Percentiles rank a stretch among this genome's conserved stretches.
These are phyloP conservation scores for Scomber colias DNA, from an alignment of 2,113 vertebrate species.

Conservation along the genomic window DNA sequence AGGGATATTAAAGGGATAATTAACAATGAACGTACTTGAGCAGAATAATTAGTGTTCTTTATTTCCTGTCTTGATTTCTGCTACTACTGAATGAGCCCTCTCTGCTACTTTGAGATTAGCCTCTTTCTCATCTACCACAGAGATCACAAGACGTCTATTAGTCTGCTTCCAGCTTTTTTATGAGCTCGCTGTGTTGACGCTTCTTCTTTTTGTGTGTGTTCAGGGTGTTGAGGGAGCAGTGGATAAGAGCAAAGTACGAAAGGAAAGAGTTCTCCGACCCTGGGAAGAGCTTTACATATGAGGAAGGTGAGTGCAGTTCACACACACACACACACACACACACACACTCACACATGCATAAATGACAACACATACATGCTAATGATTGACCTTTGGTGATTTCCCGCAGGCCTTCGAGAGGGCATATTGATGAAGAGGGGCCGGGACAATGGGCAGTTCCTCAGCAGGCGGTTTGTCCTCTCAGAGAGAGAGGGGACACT, in stretches of 20 bases:
- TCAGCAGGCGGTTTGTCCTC: slow-evolving; percentile 90
- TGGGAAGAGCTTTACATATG: slow-evolving; percentile 78
- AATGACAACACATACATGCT: not conserved
- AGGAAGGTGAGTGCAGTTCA: slow-evolving; percentile 82
- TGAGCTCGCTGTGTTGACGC: not conserved
- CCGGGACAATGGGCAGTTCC: slow-evolving; percentile 91
- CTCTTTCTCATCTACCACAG: not conserved
- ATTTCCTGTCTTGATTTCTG: not conserved
- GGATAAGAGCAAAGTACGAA: slow-evolving; percentile 93
- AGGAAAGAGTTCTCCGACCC: slow-evolving; percentile 87
- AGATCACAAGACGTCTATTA: not conserved
- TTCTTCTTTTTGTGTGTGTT: slow-evolving; percentile 34
- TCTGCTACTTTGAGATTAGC: not conserved
- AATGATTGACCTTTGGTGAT: slow-evolving; percentile 14
- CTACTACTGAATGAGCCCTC: not conserved
- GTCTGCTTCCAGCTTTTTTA: not conserved
- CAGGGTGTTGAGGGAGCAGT: slow-evolving; percentile 92
- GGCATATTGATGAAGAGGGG: slow-evolving; percentile 91
- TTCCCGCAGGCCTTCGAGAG: slow-evolving; percentile 84
- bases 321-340: not conserved
- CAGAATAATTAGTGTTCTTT: not conserved
- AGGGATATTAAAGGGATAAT: no score
- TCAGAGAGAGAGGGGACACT: slow-evolving; percentile 89
- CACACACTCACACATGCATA: no score
- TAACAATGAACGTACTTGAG: not conserved